Base-by-base conservation (phyloP, 1,140 invertebrate species). In the Tribolium castaneum region DNA sequence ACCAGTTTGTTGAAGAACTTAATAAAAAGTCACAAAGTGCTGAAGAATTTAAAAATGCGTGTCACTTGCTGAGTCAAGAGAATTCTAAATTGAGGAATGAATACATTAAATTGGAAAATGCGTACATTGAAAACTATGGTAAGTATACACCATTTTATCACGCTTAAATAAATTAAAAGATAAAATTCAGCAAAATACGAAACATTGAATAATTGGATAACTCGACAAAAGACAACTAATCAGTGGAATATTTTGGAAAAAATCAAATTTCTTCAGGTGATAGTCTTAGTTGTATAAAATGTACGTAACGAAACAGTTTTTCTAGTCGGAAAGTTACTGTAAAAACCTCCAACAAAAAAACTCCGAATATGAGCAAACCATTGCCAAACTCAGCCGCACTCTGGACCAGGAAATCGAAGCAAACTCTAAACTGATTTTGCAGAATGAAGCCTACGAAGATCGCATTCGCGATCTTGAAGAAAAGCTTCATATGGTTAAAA, bases 401-500 rank as follows among this genome's bases (percentile, higher is more conserved):
- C 14, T 80, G 34, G 5, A 45, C 3, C 3, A 78, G 39, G 75
- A 81, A 51, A 79, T 62, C 59, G 13, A 39, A 4, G 30, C 51
- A 9, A 81, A 81, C 30, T n/a, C 71, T 7, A 75, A 78, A 54
- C 62, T 81, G 12, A 75, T 80, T 9, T 7, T 62, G 25, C 50
- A 77, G 56, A 73, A 71, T 19, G 51, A 73, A 35, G 25, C 70
- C 25, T 49, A 50, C 9, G 22, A 56, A 16, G 22, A 4, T 16
- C 25, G 39, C 39, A 56, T 70, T 9, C 7, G 13, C 10, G 14
- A 50, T 22, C 9, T 78, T n/a, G 54, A 78, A 25, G 52, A 45
- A 45, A 39, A 52, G 52, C 19, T 54, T 3, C 35, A 45, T 25
- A 3, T 54, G 2, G 52, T 10, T 62, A 62, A 66, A 35, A 35